Evolutionary conservation across 2,888 invertebrate species (phyloP).

Genomic region (Apamea sordens): DNA sequence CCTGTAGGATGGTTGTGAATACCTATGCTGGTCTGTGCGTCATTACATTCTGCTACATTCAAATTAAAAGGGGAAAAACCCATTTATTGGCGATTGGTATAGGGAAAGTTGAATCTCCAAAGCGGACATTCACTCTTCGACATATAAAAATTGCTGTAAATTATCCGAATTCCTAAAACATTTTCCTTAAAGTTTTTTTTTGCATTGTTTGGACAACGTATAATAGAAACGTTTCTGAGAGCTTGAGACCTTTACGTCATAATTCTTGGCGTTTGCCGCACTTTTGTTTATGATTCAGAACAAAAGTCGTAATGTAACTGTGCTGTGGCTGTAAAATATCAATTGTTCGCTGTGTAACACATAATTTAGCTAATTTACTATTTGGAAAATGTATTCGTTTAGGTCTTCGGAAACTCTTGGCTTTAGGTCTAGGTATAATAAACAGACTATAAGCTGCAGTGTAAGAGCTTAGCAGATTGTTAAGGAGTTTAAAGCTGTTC

Average conservation of each 20-base stretch:
- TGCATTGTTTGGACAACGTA: slow-evolving; percentile 34
- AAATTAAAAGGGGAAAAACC: neutral
- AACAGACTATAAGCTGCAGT: neutral
- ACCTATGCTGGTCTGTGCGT: too few relatives aligned
- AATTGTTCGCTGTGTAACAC: slow-evolving; percentile 50
- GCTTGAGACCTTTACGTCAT: slow-evolving; percentile 47
- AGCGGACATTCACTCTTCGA: slow-evolving; percentile 9
- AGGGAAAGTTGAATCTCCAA: neutral
- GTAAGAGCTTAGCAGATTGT: neutral
- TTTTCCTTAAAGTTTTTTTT: slow-evolving; percentile 56
- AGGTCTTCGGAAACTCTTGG: slow-evolving; percentile 7
- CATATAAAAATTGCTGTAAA: slow-evolving; percentile 4
- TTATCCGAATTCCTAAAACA: neutral
- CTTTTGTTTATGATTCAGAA: slow-evolving; percentile 52
- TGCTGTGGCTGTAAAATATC: slow-evolving; percentile 36
- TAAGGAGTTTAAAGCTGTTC: neutral
- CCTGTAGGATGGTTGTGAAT: too few relatives aligned
- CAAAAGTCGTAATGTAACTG: slow-evolving; percentile 33
- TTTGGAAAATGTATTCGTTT: slow-evolving; percentile 9
- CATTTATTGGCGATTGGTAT: too few relatives aligned
- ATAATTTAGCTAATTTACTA: slow-evolving; percentile 26
- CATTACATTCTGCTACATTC: too few relatives aligned
- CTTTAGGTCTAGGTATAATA: neutral
- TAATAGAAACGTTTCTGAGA: slow-evolving; percentile 50
- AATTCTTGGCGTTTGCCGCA: slow-evolving; percentile 47